phyloP scores from a whole-genome alignment of 1,140 invertebrate species.

The Telenomus remus region DNA sequence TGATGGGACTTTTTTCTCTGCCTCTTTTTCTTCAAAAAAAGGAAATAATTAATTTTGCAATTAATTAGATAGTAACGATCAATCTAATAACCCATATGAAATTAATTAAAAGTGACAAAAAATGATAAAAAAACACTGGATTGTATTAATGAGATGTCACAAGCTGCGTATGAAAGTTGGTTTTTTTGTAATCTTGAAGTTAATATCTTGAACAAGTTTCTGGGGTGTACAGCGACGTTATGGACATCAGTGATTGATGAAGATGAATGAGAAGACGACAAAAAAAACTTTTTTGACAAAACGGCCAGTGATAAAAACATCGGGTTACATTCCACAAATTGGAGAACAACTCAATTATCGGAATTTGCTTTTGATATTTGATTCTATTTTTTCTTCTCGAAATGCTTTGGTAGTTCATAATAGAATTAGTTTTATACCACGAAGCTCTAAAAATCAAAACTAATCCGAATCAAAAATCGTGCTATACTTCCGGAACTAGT shows the following conservation, averaged over 20 bases:
- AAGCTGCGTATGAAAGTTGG: too few relatives aligned
- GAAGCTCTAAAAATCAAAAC: too few relatives aligned
- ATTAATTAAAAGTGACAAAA: too few relatives aligned
- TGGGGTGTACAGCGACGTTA: neutral
- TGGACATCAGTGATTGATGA: conserved; percentile 29
- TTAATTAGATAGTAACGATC: too few relatives aligned
- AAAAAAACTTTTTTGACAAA: conserved; percentile 15
- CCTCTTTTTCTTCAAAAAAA: too few relatives aligned
- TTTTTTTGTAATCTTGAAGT: neutral
- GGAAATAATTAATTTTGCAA: too few relatives aligned
- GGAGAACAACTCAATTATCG: conserved; percentile 2
- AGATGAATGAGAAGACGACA: conserved; percentile 20
- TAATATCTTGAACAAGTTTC: conserved; percentile 2
- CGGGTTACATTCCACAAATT: conserved; percentile 3
- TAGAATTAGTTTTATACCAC: too few relatives aligned
- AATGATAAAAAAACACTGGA: neutral
- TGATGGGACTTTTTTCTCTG: neutral
- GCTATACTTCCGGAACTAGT: too few relatives aligned
- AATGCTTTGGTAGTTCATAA: neutral
- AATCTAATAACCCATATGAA: too few relatives aligned
- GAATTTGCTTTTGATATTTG: conserved; percentile 2
- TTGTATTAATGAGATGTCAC: neutral
- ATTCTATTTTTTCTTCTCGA: neutral
- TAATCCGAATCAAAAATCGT: too few relatives aligned
- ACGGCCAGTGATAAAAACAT: conserved; percentile 22